Evolutionary conservation across 2,113 vertebrate genomes (phyloP), one percentile per base, ranked within the genome.

Genomic region (Rhodinocichla rosea): DNA sequence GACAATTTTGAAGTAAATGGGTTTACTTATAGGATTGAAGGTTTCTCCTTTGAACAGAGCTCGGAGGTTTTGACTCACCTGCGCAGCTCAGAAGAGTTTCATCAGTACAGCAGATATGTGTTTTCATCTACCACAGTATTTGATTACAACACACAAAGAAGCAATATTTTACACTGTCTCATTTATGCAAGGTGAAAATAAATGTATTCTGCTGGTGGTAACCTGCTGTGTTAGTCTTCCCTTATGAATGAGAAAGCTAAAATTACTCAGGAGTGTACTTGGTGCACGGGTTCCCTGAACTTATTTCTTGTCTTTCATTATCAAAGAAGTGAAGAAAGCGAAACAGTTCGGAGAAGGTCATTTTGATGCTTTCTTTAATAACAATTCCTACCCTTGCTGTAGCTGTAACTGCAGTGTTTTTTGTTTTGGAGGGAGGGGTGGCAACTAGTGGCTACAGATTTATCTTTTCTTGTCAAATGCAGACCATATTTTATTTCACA

Each of bases 401-500:
- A 15, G 40, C 45, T 85, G 63, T 24, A 83, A 74, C 49, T 50
- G 84, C 39, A 35, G 57, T 3, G 10, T 30, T 84, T 87, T 73
- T 81, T 35, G 67, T 67, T 76, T 42, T 17, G 57, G 49, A 76
- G 39, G 42, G 80, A 90, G 68, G 40, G 28, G 65, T 24, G 71
- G 62, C 62, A 89, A 78, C n/a, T 27, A 74, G 60, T 62, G 37
- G 56, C 69, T 95, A 50, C 35, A 92, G 69, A 87, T 95, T 94
- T 93, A 96, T 96, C 74, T 94, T 92, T 73, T 73, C 85, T 94
- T 97, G 92, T 98, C 96, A 97, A 84, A 94, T 71, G 14, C 11
- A 73, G 74, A 79, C 49, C 47, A 37, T 89, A 95, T 97, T 98
- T 98, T 96, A 97, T 96, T 95, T 93, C 69, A 64, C 59, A 94